Percentiles rank a stretch among this genome's conserved stretches.
Evolutionary conservation across 2,797 vertebrate species (phyloP).

Genomic region (Uromys caudimaculatus): DNA sequence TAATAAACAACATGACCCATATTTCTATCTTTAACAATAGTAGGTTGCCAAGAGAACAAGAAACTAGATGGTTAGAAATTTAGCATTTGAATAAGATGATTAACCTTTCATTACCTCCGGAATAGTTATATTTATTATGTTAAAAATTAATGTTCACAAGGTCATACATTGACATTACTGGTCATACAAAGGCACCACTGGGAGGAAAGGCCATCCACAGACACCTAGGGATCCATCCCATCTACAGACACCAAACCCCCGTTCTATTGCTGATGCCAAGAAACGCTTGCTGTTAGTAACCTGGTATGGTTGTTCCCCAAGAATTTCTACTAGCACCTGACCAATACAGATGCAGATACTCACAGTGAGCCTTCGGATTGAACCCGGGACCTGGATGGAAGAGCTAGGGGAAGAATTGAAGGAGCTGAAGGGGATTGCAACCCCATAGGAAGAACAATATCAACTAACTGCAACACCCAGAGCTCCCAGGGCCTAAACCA

Average conservation of each 20-base stretch:
- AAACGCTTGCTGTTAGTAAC: background rate
- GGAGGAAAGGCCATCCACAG: background rate
- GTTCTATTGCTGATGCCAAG: background rate
- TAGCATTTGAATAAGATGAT: constrained; percentile 41
- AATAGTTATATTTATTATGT: constrained; percentile 6
- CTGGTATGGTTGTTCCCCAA: background rate
- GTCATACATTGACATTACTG: background rate
- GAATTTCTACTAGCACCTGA: background rate
- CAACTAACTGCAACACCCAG: background rate
- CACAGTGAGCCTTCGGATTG: background rate
- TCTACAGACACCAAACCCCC: background rate
- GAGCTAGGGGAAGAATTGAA: background rate
- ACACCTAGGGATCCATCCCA: background rate
- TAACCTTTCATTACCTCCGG: background rate
- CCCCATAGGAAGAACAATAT: background rate
- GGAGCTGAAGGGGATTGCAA: background rate
- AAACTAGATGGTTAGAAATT: background rate
- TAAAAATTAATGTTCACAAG: constrained; percentile 1
- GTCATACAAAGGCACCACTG: background rate
- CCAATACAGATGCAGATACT: background rate
- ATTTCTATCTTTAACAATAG: background rate
- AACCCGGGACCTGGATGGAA: background rate
- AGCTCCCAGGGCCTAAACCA: background rate
- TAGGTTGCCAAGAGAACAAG: background rate
- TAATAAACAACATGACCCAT: background rate